Percentiles rank a stretch among this genome's conserved stretches.
These are phyloP conservation scores for Dryoscopus gambensis DNA, from an alignment of 2,113 vertebrate species.

Conservation along the genomic window DNA sequence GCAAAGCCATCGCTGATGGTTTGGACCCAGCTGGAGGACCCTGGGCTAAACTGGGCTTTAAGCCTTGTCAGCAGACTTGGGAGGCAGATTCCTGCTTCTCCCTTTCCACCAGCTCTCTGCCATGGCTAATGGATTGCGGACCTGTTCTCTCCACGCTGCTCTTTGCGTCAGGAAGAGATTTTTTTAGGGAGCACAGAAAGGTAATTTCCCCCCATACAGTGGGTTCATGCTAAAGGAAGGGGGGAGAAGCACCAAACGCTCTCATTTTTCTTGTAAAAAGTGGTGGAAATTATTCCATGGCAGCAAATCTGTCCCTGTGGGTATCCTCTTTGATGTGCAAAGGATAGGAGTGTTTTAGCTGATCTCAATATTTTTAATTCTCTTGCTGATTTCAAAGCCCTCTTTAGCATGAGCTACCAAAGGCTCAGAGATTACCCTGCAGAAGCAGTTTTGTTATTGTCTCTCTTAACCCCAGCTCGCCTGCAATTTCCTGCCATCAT, in stretches of 20 bases:
- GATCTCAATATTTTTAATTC: constrained; percentile 57
- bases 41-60: not conserved
- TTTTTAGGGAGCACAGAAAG: not conserved
- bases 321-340: constrained; percentile 49
- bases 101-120: not conserved
- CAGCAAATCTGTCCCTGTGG: constrained; percentile 50
- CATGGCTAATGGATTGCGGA: not conserved
- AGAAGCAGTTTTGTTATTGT: constrained; percentile 28
- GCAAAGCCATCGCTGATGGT: not conserved
- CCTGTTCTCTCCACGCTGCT: rapidly evolving
- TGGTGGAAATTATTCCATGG: not conserved
- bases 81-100: not conserved
- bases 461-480: constrained; percentile 27
- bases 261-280: not conserved
- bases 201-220: not conserved
- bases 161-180: not conserved
- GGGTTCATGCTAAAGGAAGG: not conserved
- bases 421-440: not conserved
- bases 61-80: not conserved
- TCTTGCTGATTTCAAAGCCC: constrained; percentile 18
- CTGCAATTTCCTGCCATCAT: constrained; percentile 41
- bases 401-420: constrained; percentile 8
- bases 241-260: not conserved
- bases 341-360: constrained; percentile 37
- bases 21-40: not conserved